phyloP scores from a whole-genome alignment of 1,140 invertebrate species.

The Drosophila carrolli region DNA sequence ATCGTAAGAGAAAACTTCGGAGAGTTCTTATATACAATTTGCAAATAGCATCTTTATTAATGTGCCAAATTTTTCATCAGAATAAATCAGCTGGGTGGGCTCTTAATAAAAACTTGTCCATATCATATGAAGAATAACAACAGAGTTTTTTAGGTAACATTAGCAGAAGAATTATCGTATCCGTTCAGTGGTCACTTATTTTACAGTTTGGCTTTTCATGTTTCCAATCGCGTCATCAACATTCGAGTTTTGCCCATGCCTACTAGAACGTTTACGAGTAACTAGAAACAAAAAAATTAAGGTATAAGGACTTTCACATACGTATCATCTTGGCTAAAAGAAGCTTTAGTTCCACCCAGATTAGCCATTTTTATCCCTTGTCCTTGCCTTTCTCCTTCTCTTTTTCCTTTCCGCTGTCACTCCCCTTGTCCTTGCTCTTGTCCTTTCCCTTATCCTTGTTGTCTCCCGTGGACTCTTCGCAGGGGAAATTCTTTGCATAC shows the following conservation, averaged over 20 bases:
- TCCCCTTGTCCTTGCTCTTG: neutral
- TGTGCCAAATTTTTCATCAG: neutral
- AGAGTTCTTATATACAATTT: neutral
- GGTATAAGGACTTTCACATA: slow-evolving; percentile 10
- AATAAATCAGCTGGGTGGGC: neutral
- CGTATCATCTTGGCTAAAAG: slow-evolving; percentile 8
- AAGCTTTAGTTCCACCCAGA: neutral
- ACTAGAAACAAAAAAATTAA: neutral
- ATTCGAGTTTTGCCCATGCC: slow-evolving; percentile 4
- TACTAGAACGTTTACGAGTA: slow-evolving; percentile 8
- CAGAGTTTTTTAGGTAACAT: neutral
- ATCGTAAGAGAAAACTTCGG: neutral
- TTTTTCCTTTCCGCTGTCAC: slow-evolving; percentile 5
- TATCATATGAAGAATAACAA: neutral
- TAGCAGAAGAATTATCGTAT: neutral
- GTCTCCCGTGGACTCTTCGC: neutral
- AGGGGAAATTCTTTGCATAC: slow-evolving; percentile 17
- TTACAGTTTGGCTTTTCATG: neutral
- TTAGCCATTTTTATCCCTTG: neutral
- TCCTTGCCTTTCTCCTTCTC: slow-evolving; percentile 7
- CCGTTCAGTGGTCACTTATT: neutral
- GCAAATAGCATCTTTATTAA: slow-evolving; percentile 14
- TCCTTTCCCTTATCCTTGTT: slow-evolving; percentile 1
- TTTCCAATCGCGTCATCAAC: neutral
- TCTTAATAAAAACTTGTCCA: neutral